phyloP scores from a whole-genome alignment of 2,888 invertebrate genomes.

The Tribolium freemani region DNA sequence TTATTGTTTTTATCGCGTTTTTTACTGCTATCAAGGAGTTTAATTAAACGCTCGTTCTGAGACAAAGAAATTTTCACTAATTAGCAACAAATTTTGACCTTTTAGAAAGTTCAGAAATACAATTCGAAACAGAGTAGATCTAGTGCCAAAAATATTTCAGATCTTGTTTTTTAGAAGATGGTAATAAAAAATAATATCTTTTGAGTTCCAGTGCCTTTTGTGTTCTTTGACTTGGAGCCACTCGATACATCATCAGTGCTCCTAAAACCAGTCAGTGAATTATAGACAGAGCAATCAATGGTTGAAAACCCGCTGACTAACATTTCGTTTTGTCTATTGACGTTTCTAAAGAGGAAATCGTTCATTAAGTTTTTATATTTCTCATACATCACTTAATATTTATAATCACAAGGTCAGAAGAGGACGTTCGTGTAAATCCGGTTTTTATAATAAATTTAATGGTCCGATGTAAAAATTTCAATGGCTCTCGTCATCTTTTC shows the following conservation, averaged over 20 bases:
- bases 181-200: too few species aligned
- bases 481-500: slow-evolving; percentile 1
- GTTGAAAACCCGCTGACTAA: not conserved
- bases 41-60: too few species aligned
- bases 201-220: too few species aligned
- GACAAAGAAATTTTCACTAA: too few species aligned
- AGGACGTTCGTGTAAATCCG: slow-evolving; percentile 51
- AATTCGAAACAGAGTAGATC: too few species aligned
- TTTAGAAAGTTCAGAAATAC: too few species aligned
- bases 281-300: not conserved
- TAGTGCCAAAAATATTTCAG: too few species aligned
- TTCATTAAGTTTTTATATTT: slow-evolving; percentile 49
- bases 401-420: slow-evolving; percentile 48
- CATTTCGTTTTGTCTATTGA: slow-evolving; percentile 25
- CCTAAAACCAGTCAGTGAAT: not conserved
- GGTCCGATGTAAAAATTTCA: slow-evolving; percentile 47
- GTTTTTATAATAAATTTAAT: slow-evolving; percentile 52
- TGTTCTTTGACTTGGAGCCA: not conserved
- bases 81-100: too few species aligned
- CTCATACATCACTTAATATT: slow-evolving; percentile 52
- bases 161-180: too few species aligned
- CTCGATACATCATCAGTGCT: not conserved
- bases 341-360: slow-evolving; percentile 47
- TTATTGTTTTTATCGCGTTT: not conserved
- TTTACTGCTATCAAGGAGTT: not conserved